A percentile compares a stretch with the other conserved stretches of the same genome.
Conservation (phyloP, 1,140 invertebrate species). For the Nasonia vitripennis region DNA sequence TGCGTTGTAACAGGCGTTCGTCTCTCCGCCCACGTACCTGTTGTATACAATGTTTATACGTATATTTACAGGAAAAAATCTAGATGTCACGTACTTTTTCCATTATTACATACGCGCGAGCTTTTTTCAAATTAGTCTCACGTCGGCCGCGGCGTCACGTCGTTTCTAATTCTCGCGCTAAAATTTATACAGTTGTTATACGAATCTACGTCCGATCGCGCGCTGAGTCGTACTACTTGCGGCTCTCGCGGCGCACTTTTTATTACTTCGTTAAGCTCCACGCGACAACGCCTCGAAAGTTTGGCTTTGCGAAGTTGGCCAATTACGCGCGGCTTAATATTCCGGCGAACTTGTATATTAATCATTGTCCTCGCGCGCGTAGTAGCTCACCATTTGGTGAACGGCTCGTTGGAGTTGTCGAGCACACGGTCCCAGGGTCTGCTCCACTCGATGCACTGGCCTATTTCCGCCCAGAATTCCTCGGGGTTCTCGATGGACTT, state of each 20-base stretch:
- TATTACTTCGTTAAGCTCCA: not conserved
- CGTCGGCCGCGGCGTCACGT: no score
- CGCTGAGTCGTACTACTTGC: conserved; percentile 19
- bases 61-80: not conserved
- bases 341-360: no score
- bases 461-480: conserved; percentile 91
- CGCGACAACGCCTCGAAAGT: not conserved
- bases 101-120: not conserved
- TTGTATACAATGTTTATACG: not conserved
- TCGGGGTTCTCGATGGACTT: conserved; percentile 86
- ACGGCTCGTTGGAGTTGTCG: conserved; percentile 88
- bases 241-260: not conserved
- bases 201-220: not conserved
- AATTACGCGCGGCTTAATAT: not conserved
- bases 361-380: no score
- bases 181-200: no score
- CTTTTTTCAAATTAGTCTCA: no score
- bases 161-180: no score
- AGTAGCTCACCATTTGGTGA: conserved; percentile 88
- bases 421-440: conserved; percentile 89
- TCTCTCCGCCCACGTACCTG: conserved; percentile 91
- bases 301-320: not conserved
- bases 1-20: conserved; percentile 95
- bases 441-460: conserved; percentile 84
- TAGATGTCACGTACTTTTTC: no score